Percentiles rank a stretch among this genome's conserved stretches.
phyloP scores from a whole-genome alignment of 2,797 vertebrate species.

The Octomys mimax region DNA sequence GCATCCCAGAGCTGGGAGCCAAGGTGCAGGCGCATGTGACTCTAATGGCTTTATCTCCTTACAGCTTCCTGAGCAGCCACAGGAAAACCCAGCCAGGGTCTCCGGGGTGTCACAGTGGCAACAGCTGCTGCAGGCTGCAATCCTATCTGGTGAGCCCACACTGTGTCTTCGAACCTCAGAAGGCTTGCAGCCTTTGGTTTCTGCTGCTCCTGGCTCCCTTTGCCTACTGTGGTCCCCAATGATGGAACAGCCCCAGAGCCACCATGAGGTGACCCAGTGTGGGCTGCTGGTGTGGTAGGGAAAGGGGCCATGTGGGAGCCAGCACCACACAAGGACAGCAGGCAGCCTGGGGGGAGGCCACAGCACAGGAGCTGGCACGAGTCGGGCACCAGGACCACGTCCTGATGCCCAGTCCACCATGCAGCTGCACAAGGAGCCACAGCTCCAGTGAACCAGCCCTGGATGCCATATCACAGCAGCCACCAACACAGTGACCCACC shows the following conservation, averaged over 20 bases:
- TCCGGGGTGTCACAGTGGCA: background rate
- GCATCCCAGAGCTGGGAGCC: background rate
- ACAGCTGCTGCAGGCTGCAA: fast-evolving
- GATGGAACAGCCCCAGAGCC: background rate
- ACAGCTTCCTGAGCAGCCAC: background rate
- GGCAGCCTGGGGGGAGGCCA: background rate
- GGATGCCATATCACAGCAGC: background rate
- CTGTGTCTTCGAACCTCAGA: background rate
- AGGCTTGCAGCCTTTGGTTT: background rate
- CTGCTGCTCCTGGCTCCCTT: background rate
- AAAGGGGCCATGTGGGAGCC: background rate
- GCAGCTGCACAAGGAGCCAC: background rate
- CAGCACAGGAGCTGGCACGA: background rate
- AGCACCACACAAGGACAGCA: background rate
- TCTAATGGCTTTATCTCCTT: no score
- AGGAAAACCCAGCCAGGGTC: background rate
- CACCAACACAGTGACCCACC: background rate
- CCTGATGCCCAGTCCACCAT: background rate
- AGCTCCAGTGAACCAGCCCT: background rate
- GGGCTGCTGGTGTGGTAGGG: no score
- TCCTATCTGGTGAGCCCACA: background rate
- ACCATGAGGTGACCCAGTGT: fast-evolving
- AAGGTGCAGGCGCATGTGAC: background rate
- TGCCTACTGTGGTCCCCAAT: background rate
- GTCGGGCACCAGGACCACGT: background rate